Evolutionary conservation across 2,113 vertebrate species (phyloP).

Genomic region (Pelmatolapia mariae): DNA sequence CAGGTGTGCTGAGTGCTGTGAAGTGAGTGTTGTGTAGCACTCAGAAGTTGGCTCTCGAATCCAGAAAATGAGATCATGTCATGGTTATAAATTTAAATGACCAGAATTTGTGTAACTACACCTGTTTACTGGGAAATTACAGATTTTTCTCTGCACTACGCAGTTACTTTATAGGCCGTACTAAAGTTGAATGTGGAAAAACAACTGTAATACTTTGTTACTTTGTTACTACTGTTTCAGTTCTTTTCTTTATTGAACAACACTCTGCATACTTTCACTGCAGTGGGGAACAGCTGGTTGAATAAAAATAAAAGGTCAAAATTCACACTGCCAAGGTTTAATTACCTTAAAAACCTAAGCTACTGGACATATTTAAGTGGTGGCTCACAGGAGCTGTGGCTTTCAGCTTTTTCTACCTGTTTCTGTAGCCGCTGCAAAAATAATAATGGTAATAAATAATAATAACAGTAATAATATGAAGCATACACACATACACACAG

Average conservation of each 20-base stretch:
- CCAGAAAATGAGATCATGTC: not conserved
- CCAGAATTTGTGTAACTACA: not conserved
- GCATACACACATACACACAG: not conserved
- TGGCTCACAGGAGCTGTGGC: not conserved
- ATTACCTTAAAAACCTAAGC: conserved; percentile 5
- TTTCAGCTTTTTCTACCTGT: not conserved
- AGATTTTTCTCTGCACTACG: not conserved
- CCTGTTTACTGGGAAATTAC: not conserved
- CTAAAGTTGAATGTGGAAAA: not conserved
- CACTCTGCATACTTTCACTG: not conserved
- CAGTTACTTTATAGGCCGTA: not conserved
- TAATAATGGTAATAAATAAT: not conserved
- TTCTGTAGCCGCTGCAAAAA: not conserved
- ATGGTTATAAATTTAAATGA: not conserved
- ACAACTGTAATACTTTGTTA: not conserved
- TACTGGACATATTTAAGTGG: not conserved
- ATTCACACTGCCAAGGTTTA: not conserved
- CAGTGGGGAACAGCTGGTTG: not conserved
- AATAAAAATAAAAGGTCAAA: not conserved
- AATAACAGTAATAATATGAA: not conserved
- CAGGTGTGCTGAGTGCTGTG: not conserved
- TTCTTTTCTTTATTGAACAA: not conserved
- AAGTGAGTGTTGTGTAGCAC: not conserved
- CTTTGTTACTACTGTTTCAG: not conserved
- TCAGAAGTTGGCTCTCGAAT: not conserved